Percentiles rank a stretch among this genome's conserved stretches.
phyloP scores from a whole-genome alignment of 2,113 vertebrate species.

The Lethenteron camtschaticum region DNA sequence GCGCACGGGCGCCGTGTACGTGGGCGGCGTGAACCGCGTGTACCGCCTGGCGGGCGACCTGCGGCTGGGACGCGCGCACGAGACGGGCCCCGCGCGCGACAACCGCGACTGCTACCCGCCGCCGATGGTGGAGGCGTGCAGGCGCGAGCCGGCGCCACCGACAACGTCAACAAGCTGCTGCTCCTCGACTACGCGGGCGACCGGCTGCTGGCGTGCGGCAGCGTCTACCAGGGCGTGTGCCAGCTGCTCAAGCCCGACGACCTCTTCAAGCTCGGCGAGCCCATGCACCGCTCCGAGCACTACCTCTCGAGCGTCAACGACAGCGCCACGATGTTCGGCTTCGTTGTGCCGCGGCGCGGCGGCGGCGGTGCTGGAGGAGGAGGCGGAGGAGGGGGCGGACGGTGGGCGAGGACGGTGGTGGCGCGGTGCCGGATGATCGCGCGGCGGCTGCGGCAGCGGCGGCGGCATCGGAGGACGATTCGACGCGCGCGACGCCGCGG shows the following conservation, averaged over 20 bases:
- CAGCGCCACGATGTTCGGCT: constrained; percentile 48
- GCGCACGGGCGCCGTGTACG: constrained; percentile 44
- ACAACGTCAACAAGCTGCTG: constrained; percentile 65
- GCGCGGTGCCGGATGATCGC: no score
- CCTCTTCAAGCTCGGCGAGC: constrained; percentile 61
- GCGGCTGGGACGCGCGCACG: constrained; percentile 38
- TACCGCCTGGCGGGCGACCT: constrained; percentile 53
- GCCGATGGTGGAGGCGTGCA: constrained; percentile 45
- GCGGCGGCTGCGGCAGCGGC: no score
- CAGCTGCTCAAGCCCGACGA: constrained; percentile 54
- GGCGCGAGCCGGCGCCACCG: constrained; percentile 32
- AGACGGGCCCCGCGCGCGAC: constrained; percentile 51
- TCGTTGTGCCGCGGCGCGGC: constrained; percentile 23
- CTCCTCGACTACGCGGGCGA: constrained; percentile 50
- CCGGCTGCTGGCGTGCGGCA: constrained; percentile 57
- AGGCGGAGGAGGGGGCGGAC: constrained; percentile 11
- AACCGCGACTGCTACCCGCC: constrained; percentile 60
- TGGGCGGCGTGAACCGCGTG: constrained; percentile 47
- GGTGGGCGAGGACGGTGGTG: no score
- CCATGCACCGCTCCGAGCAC: constrained; percentile 63
- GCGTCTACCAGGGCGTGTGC: constrained; percentile 66
- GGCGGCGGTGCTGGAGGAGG: constrained; percentile 21
- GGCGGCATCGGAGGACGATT: no score
- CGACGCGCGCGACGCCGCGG: no score
- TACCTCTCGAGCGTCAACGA: constrained; percentile 55